These are phyloP conservation scores for Elegia similella DNA, from an alignment of 2,888 invertebrate genomes.

Conservation along the genomic window DNA sequence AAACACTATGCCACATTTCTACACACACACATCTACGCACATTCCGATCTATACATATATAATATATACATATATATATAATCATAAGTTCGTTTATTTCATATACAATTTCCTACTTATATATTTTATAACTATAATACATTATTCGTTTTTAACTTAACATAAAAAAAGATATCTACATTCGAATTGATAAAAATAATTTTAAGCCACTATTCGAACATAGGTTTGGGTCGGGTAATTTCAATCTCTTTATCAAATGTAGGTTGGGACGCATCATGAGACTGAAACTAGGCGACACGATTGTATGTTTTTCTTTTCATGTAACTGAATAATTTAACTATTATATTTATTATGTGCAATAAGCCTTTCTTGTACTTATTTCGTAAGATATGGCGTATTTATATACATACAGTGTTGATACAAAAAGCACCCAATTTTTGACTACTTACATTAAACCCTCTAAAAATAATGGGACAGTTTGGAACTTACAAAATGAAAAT, in stretches of 20 bases:
- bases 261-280: too few species aligned
- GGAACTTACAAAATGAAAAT: neutral
- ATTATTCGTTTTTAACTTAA: neutral
- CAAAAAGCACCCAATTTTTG: neutral
- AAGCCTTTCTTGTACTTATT: neutral
- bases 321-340: neutral
- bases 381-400: neutral
- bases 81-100: slow-evolving; percentile 4
- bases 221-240: too few species aligned
- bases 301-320: too few species aligned
- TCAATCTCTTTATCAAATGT: too few species aligned
- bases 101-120: slow-evolving; percentile 4
- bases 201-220: too few species aligned
- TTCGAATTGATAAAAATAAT: too few species aligned
- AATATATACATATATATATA: too few species aligned
- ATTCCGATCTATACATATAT: slow-evolving; percentile 5
- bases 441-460: neutral
- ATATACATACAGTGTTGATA: neutral
- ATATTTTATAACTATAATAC: neutral
- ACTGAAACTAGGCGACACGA: too few species aligned
- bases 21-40: slow-evolving; percentile 3
- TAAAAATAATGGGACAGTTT: neutral
- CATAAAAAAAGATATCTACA: too few species aligned
- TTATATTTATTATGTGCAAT: neutral
- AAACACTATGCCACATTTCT: neutral